phyloP scores from a whole-genome alignment of 1,140 invertebrate species.

The Fopius arisanus region DNA sequence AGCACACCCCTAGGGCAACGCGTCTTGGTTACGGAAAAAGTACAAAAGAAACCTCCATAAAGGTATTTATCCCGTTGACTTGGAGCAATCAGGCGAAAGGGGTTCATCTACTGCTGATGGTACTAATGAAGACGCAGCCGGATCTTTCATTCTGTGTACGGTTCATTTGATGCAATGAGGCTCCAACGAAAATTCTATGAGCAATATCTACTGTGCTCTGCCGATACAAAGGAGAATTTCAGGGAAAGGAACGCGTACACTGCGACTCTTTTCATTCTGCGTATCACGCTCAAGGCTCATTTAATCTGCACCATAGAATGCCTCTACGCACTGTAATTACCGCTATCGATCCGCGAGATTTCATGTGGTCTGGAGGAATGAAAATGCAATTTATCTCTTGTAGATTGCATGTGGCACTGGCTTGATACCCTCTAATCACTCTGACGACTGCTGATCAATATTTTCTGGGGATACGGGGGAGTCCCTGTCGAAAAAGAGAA shows the following conservation, averaged over 20 bases:
- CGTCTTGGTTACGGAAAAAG: conserved; percentile 7
- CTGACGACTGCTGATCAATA: no score
- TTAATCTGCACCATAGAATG: not conserved
- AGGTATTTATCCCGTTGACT: conserved; percentile 24
- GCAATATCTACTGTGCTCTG: not conserved
- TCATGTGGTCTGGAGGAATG: not conserved
- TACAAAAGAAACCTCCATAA: conserved; percentile 4
- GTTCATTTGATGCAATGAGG: not conserved
- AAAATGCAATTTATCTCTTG: not conserved
- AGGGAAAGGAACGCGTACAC: not conserved
- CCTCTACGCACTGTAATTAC: not conserved
- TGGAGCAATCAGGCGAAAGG: not conserved
- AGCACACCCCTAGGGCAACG: not conserved
- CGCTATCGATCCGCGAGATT: not conserved
- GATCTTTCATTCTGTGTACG: conserved; percentile 16
- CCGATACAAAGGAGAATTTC: not conserved
- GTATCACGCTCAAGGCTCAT: not conserved
- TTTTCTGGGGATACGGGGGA: no score
- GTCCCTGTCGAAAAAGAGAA: no score
- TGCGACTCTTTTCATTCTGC: not conserved
- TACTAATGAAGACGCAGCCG: conserved; percentile 26
- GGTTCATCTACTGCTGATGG: not conserved
- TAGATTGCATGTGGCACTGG: not conserved
- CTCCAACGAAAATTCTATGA: conserved; percentile 16
- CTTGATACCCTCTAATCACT: no score